Percentiles rank a stretch among this genome's conserved stretches.
Conservation (phyloP, 1,140 invertebrate species). For the Lasaia peninsularis region DNA sequence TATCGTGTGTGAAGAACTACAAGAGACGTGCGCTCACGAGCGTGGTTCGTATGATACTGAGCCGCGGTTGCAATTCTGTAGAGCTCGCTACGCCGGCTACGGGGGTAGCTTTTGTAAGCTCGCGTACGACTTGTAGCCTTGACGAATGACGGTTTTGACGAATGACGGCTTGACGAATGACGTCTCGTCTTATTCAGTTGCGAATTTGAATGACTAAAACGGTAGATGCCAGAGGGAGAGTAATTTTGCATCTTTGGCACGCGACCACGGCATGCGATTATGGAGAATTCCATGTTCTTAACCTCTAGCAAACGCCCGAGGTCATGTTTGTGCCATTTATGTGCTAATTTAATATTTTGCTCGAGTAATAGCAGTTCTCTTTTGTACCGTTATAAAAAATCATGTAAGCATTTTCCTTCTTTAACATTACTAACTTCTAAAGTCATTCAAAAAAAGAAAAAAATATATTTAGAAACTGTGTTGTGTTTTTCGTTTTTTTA, state of each 20-base stretch:
- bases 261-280: conserved; percentile 28
- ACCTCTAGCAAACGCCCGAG: neutral
- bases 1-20: conserved; percentile 19
- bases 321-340: neutral
- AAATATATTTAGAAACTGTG: too few relatives aligned
- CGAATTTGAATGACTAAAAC: conserved; percentile 4
- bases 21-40: conserved; percentile 38
- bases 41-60: conserved; percentile 46
- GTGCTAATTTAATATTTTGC: neutral
- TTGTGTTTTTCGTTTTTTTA: too few relatives aligned
- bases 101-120: conserved; percentile 35
- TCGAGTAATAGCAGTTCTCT: neutral
- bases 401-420: too few relatives aligned
- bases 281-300: neutral
- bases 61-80: conserved; percentile 32
- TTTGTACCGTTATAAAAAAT: neutral
- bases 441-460: too few relatives aligned
- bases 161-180: conserved; percentile 10
- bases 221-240: conserved; percentile 14
- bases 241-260: conserved; percentile 17
- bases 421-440: too few relatives aligned
- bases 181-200: conserved; percentile 2
- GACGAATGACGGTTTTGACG: conserved; percentile 5
- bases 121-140: neutral
- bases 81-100: conserved; percentile 47